Conservation (phyloP, 2,888 invertebrate species). For the Amiota minor region DNA sequence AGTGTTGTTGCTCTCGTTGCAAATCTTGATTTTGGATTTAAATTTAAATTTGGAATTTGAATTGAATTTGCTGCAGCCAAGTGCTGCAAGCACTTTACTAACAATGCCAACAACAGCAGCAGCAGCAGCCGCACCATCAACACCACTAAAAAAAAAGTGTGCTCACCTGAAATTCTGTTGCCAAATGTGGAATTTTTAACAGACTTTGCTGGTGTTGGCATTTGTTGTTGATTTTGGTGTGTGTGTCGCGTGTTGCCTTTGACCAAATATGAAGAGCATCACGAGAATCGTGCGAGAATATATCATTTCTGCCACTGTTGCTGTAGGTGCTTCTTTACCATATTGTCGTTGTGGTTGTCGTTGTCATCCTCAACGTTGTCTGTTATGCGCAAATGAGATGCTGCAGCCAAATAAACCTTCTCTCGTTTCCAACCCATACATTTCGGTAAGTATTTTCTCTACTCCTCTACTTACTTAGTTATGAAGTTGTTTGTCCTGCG, state of each 20-base stretch:
- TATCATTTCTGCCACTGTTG: slow-evolving; percentile 53
- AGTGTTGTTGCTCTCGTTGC: slow-evolving; percentile 31
- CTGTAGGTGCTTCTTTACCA: slow-evolving; percentile 19
- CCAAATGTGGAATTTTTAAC: slow-evolving; percentile 68
- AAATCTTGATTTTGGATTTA: slow-evolving; percentile 47
- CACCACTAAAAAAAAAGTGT: slow-evolving; percentile 23
- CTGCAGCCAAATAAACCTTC: not conserved
- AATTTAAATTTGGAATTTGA: slow-evolving; percentile 65
- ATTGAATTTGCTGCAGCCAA: slow-evolving; percentile 26
- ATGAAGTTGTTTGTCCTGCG: slow-evolving; percentile 67
- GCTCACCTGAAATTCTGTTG: slow-evolving; percentile 54
- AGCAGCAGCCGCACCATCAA: not conserved
- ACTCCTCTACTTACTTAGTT: slow-evolving; percentile 35
- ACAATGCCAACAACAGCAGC: slow-evolving; percentile 41
- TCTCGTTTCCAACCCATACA: no score
- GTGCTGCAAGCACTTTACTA: slow-evolving; percentile 45
- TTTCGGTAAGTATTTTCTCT: not conserved
- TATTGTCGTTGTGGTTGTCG: not conserved
- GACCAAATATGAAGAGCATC: slow-evolving; percentile 72
- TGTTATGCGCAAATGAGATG: slow-evolving; percentile 16
- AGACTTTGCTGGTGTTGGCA: slow-evolving; percentile 31
- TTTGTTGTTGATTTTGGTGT: slow-evolving; percentile 42
- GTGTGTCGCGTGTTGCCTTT: slow-evolving; percentile 61
- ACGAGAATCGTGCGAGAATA: slow-evolving; percentile 71
- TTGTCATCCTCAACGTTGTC: not conserved